phyloP scores from a whole-genome alignment of 2,797 vertebrate genomes.

The Taeniopygia guttata region DNA sequence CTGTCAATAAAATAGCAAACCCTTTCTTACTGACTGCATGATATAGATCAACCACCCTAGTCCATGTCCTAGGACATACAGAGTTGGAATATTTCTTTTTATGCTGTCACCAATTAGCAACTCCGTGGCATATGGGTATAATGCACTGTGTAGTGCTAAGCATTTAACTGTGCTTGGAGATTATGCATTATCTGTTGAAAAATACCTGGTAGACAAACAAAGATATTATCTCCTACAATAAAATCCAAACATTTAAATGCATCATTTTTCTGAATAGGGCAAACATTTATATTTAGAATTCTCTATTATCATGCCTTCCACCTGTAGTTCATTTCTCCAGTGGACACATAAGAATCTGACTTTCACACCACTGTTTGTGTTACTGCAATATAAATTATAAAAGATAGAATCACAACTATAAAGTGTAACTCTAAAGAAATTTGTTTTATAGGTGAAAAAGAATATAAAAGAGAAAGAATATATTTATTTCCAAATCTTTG shows the following conservation, averaged over 20 bases:
- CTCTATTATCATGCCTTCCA: background rate
- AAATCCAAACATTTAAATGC: background rate
- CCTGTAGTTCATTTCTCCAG: background rate
- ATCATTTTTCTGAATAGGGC: background rate
- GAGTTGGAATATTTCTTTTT: background rate
- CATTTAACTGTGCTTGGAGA: background rate
- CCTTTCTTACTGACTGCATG: background rate
- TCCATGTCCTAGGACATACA: background rate
- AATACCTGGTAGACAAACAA: background rate
- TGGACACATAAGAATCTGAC: background rate
- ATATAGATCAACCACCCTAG: background rate
- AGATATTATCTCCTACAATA: background rate
- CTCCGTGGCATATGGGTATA: background rate
- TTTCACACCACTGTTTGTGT: background rate
- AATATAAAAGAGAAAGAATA: background rate
- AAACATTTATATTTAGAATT: background rate
- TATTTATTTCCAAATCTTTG: slow-evolving; percentile 26
- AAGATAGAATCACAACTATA: background rate
- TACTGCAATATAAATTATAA: background rate
- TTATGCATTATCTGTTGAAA: background rate
- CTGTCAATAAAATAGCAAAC: background rate
- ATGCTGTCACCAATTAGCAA: background rate
- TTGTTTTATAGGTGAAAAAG: background rate
- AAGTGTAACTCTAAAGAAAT: background rate
- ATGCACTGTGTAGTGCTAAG: background rate